Conservation (phyloP, 2,113 vertebrate species). For the zebrafish (Danio rerio) region DNA sequence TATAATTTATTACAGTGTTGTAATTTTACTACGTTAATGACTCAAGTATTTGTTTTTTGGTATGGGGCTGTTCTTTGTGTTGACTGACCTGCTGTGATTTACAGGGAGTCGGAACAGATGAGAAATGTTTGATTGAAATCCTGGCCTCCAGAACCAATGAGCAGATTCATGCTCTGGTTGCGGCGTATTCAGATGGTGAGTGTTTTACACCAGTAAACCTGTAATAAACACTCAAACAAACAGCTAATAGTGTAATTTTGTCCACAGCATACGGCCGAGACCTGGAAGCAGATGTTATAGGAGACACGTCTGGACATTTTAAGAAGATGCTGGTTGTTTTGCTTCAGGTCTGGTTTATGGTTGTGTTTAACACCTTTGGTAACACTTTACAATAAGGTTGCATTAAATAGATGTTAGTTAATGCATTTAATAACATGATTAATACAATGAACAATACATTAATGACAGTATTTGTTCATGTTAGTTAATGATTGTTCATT, state of each 20-base stretch:
- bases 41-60: no score
- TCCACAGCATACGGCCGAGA: constrained; percentile 85
- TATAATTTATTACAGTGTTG: no score
- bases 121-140: constrained; percentile 93
- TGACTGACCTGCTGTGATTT: constrained; percentile 31
- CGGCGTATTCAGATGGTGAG: constrained; percentile 92
- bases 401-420: no score
- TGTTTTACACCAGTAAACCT: neutral
- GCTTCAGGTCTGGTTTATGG: constrained; percentile 81
- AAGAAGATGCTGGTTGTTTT: constrained; percentile 97
- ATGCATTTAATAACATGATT: no score
- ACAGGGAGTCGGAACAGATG: constrained; percentile 89
- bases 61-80: neutral
- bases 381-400: no score
- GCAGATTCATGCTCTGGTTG: constrained; percentile 84
- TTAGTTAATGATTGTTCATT: no score
- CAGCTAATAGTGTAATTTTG: neutral
- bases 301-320: constrained; percentile 93
- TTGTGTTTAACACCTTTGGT: neutral
- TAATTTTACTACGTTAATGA: no score
- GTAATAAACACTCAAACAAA: no score
- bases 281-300: constrained; percentile 84
- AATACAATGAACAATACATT: no score
- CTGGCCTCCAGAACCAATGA: constrained; percentile 90
- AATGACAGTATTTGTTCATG: no score